Conservation (phyloP, 1,140 invertebrate genomes). For the Thrips palmi region DNA sequence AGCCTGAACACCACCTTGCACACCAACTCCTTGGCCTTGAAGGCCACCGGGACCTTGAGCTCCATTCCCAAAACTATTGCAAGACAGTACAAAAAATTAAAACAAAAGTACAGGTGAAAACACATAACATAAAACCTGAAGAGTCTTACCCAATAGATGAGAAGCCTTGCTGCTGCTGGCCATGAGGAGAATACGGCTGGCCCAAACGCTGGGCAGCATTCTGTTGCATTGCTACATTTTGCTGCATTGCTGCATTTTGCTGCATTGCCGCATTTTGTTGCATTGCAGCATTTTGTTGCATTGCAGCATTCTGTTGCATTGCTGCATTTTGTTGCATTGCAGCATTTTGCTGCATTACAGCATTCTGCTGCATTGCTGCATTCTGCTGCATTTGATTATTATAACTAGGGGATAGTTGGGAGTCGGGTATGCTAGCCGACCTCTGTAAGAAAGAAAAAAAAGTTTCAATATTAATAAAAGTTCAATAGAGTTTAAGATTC, state of each 20-base stretch:
- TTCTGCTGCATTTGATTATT: too few species aligned
- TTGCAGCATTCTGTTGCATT: slow-evolving; percentile 19
- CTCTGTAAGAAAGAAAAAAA: slow-evolving; percentile 27
- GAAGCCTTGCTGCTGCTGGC: slow-evolving; percentile 23
- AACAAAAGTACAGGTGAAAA: too few species aligned
- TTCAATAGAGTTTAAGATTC: background rate
- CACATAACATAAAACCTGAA: too few species aligned
- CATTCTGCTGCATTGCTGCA: slow-evolving; percentile 21
- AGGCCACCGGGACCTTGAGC: background rate
- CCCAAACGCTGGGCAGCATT: slow-evolving; percentile 14
- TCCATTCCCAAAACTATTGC: background rate
- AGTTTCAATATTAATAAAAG: slow-evolving; percentile 1
- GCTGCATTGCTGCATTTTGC: slow-evolving; percentile 16
- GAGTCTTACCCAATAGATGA: slow-evolving; percentile 18
- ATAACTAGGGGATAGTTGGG: slow-evolving; percentile 49
- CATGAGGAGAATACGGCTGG: slow-evolving; percentile 27
- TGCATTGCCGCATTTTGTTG: slow-evolving; percentile 23
- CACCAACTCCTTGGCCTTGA: background rate
- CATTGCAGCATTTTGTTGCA: too few species aligned
- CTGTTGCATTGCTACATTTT: slow-evolving; percentile 22
- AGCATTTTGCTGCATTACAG: too few species aligned
- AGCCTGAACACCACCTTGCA: slow-evolving; percentile 6
- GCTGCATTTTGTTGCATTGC: too few species aligned
- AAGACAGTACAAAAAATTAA: background rate
- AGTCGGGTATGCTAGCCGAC: slow-evolving; percentile 44